Conservation (phyloP, 2,113 vertebrate genomes). For the Morphnarchus princeps region DNA sequence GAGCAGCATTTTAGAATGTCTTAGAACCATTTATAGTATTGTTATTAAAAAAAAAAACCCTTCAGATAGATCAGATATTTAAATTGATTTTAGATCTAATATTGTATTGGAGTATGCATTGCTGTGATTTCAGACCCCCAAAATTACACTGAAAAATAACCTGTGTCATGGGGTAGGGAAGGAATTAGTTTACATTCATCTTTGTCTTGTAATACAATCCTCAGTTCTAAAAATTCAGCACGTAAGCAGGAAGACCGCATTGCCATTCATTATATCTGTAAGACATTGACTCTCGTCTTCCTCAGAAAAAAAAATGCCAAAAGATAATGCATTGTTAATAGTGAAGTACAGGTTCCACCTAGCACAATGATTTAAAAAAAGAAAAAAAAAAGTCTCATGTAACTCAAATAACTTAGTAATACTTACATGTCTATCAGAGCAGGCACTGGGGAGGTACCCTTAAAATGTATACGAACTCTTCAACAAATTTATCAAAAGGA, state of each 20-base stretch:
- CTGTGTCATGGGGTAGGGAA: conserved; percentile 25
- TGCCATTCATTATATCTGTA: conserved; percentile 57
- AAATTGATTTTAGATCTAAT: conserved; percentile 65
- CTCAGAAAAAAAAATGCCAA: conserved; percentile 23
- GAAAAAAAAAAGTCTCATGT: not conserved
- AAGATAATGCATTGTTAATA: conserved; percentile 61
- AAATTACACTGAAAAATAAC: conserved; percentile 60
- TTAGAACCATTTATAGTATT: conserved; percentile 23
- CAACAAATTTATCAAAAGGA: not conserved
- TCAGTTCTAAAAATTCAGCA: conserved; percentile 72
- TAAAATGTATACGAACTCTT: conserved; percentile 1
- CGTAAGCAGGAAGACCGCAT: conserved; percentile 84
- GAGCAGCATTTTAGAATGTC: conserved; percentile 36
- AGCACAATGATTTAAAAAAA: conserved; percentile 13
- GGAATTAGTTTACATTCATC: conserved; percentile 90
- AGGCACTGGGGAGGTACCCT: conserved; percentile 55
- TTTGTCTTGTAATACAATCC: conserved; percentile 92
- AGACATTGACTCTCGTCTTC: conserved; percentile 66
- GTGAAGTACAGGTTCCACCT: conserved; percentile 52
- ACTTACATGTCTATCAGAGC: conserved; percentile 31
- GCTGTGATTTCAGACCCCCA: conserved; percentile 42
- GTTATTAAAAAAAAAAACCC: conserved; percentile 66
- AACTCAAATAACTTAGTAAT: conserved; percentile 36
- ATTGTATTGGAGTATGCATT: not conserved
- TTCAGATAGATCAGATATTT: conserved; percentile 47